Evolutionary conservation across 2,888 invertebrate genomes (phyloP), one percentile per base, ranked within the genome.

Genomic region (Vandiemenella viatica): DNA sequence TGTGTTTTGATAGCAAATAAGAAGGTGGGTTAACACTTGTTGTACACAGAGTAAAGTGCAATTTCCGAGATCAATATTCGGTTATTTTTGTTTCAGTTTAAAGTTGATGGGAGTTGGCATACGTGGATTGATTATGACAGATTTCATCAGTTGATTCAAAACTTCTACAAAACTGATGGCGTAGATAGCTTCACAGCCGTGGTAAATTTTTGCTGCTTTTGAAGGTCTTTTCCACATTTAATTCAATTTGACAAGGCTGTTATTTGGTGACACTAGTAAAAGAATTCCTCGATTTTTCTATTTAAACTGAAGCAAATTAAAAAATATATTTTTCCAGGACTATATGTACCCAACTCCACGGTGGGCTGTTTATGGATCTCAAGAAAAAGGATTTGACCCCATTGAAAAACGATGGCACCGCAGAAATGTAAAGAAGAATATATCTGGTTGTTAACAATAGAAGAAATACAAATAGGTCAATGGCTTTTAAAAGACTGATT

Each of bases 121-220:
- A 76, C 75, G 2, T 75, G 75, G 74, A 75, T 75, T 46, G 71
- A 76, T 58, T 75, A 75, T 56, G 65, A 66, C 1, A 65, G 63
- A 53, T 75, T 75, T 56, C 71, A 72, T 53, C 53, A 65, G 23
- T 61, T 76, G 13, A 58, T 70, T 2, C 51, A 59, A 17, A 56
- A 59, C n/a, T 69, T 62, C 55, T 61, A 63, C 46, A 57, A 59
- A 16, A 60, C 61, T 45, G 58, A 61, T n/a, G 66, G 66, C 19
- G 50, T 56, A 17, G 55, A 60, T 47, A 62, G 61, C 7, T 76
- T 76, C 59, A 61, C 66, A 13, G 67, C 73, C 2, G 50, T 62
- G 49, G 61, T 62, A 55, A 51, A 46, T 22, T 37, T 3, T 42
- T 4, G 1, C 40, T 15, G 16, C 45, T n/a, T 46, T 37, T 17